phyloP scores from a whole-genome alignment of 2,888 invertebrate genomes.

The Timema cristinae region DNA sequence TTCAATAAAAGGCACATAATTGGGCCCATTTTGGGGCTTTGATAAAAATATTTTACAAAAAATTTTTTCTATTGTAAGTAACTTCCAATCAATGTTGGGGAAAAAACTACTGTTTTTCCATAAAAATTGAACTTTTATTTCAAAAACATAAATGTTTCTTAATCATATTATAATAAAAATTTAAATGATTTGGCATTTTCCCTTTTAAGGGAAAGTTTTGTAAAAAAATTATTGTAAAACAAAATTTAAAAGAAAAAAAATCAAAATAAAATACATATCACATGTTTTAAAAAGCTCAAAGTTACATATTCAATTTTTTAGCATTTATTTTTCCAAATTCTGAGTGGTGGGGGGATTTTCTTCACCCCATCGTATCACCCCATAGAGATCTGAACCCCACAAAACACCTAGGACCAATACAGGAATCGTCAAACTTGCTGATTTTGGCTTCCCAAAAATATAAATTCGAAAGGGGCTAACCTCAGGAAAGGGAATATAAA shows the following conservation, averaged over 20 bases:
- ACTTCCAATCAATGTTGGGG: no score
- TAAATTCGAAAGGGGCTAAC: conserved; percentile 89
- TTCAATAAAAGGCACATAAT: no score
- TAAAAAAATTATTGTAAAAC: neutral
- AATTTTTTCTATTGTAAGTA: no score
- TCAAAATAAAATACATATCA: neutral
- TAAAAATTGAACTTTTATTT: no score
- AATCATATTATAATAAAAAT: no score
- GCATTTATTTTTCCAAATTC: conserved; percentile 82
- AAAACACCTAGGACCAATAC: conserved; percentile 75
- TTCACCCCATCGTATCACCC: conserved; percentile 93
- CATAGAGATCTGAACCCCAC: conserved; percentile 96
- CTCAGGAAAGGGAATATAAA: conserved; percentile 58
- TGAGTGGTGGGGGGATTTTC: conserved; percentile 92
- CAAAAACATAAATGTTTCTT: no score
- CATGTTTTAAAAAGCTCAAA: no score
- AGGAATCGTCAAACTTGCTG: conserved; percentile 67
- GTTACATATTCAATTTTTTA: conserved; percentile 43
- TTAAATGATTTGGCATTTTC: no score
- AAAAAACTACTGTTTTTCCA: no score
- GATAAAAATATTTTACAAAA: no score
- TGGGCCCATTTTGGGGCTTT: no score
- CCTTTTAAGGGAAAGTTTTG: no score
- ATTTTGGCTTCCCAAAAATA: conserved; percentile 97
- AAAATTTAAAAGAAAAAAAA: neutral